Percentiles rank a stretch among this genome's conserved stretches.
Conservation (phyloP, 2,888 invertebrate genomes). For the Callinectes sapidus region DNA sequence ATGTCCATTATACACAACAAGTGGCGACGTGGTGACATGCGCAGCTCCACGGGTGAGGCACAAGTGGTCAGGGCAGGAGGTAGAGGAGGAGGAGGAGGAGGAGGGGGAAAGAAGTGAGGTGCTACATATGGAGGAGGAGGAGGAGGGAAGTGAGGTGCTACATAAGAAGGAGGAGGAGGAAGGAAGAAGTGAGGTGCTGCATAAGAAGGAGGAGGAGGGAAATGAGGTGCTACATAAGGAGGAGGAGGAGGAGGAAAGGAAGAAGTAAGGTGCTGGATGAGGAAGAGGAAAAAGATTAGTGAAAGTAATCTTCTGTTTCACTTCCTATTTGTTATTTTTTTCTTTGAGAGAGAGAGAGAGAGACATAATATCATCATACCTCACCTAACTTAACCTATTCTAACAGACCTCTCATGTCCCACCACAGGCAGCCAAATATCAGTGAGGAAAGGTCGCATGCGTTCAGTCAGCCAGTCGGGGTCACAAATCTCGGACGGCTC, state of each 20-base stretch:
- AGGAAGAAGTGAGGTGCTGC: neutral
- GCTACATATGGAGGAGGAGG: neutral
- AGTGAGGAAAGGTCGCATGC: neutral
- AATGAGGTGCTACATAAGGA: no score
- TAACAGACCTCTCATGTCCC: neutral
- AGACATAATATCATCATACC: neutral
- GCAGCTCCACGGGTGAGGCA: slow-evolving; percentile 2
- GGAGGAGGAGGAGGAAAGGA: no score
- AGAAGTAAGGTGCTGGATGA: neutral
- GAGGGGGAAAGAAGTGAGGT: neutral
- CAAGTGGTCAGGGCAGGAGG: no score
- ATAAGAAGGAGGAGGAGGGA: neutral
- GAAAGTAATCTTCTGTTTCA: no score
- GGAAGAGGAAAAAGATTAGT: neutral
- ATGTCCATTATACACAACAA: slow-evolving; percentile 32
- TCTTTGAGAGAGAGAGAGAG: no score
- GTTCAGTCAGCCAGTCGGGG: neutral
- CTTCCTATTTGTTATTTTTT: no score
- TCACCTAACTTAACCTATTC: neutral
- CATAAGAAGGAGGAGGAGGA: neutral
- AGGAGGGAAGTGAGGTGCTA: neutral
- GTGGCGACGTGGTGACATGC: neutral
- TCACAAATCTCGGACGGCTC: neutral
- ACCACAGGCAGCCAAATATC: slow-evolving; percentile 3
- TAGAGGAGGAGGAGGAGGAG: no score